Evolutionary conservation across 1,140 invertebrate genomes (phyloP).

Genomic region (Vollenhovia emeryi): DNA sequence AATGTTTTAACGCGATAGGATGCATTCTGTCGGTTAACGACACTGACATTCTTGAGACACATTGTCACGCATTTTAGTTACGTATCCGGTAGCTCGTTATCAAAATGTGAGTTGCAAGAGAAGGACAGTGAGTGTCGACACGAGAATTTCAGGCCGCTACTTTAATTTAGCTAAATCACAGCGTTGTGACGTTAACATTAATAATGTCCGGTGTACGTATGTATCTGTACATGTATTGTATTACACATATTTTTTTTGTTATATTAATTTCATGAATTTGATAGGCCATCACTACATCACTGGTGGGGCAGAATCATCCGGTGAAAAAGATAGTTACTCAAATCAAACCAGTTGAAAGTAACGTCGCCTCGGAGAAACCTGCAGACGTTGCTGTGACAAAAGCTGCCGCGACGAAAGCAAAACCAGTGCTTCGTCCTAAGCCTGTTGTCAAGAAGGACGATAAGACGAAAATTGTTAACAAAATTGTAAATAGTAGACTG

Average conservation of each 20-base stretch:
- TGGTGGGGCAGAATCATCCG: conserved; percentile 74
- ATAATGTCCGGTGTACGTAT: neutral
- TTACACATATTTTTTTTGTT: conserved; percentile 2
- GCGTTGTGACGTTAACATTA: neutral
- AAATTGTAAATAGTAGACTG: conserved; percentile 71
- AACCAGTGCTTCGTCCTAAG: conserved; percentile 67
- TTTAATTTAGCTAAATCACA: neutral
- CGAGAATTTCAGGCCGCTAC: neutral
- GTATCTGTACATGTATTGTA: neutral
- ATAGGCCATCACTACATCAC: conserved; percentile 81
- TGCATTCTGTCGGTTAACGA: too few relatives aligned
- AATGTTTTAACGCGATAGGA: too few relatives aligned
- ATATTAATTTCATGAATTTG: conserved; percentile 15
- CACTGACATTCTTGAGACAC: too few relatives aligned
- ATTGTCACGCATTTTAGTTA: too few relatives aligned
- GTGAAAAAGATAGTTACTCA: conserved; percentile 74
- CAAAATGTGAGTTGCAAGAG: neutral
- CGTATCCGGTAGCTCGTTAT: neutral
- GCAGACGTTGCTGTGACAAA: conserved; percentile 37
- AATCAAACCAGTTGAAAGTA: conserved; percentile 56
- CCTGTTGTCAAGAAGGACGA: conserved; percentile 69
- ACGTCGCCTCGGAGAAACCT: conserved; percentile 51
- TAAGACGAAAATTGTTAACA: conserved; percentile 67
- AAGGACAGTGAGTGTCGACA: neutral
- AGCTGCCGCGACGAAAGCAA: conserved; percentile 68